Conservation (phyloP, 2,113 vertebrate genomes). For the Pterophyllum scalare region DNA sequence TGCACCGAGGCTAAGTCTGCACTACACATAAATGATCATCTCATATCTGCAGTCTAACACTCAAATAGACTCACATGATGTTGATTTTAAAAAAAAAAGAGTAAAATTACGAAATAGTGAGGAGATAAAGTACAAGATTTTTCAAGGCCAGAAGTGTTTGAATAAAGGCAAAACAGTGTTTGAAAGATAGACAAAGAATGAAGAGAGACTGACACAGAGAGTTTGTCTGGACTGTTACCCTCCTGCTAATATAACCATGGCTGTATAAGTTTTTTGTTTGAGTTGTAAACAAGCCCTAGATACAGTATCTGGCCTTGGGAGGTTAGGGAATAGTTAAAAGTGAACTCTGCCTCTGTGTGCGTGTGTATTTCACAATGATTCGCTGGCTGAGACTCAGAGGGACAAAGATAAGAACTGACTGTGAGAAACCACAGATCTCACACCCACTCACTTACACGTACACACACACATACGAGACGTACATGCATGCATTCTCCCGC, state of each 20-base stretch:
- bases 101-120: conserved; percentile 9
- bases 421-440: conserved; percentile 79
- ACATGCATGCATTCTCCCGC: background rate
- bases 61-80: conserved; percentile 12
- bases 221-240: conserved; percentile 11
- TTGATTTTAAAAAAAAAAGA: background rate
- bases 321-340: conserved; percentile 67
- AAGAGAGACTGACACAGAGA: background rate
- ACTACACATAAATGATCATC: background rate
- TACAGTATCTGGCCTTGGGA: conserved; percentile 65
- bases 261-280: conserved; percentile 65
- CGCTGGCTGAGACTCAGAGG: conserved; percentile 70
- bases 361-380: conserved; percentile 74
- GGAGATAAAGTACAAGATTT: background rate
- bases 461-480: background rate
- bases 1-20: conserved; percentile 37
- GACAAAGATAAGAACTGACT: conserved; percentile 74
- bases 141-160: background rate
- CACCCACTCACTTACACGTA: conserved; percentile 65
- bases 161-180: background rate
- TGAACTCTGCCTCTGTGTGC: conserved; percentile 55
- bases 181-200: background rate
- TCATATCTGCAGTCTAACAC: conserved; percentile 12
- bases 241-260: conserved; percentile 35
- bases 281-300: conserved; percentile 68